phyloP scores from a whole-genome alignment of 2,888 invertebrate species.

The Autographa pulchrina region DNA sequence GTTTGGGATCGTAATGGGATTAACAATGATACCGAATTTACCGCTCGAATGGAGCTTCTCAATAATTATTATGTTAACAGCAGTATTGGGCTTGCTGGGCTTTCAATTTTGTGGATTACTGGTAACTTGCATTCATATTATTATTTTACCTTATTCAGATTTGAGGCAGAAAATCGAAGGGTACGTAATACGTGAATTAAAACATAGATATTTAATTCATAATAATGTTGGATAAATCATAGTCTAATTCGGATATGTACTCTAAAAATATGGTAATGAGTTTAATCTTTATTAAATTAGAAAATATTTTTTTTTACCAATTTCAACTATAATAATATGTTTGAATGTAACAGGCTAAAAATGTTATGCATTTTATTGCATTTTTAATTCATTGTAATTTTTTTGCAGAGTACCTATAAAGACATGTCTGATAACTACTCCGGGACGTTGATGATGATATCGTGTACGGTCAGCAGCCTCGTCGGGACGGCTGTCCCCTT shows the following conservation, averaged over 20 bases:
- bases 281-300: too few relatives aligned
- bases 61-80: constrained; percentile 65
- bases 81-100: constrained; percentile 69
- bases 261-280: too few relatives aligned
- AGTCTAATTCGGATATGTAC: too few relatives aligned
- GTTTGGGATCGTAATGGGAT: constrained; percentile 70
- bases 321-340: too few relatives aligned
- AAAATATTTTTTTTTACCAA: too few relatives aligned
- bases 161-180: neutral
- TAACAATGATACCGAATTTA: constrained; percentile 70
- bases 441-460: constrained; percentile 71
- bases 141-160: neutral
- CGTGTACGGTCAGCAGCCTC: constrained; percentile 70
- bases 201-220: neutral
- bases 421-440: constrained; percentile 79
- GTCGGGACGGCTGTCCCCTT: constrained; percentile 73
- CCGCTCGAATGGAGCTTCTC: constrained; percentile 61
- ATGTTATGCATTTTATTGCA: too few relatives aligned
- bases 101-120: constrained; percentile 81
- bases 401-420: constrained; percentile 71
- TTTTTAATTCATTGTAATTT: neutral
- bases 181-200: neutral
- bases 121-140: constrained; percentile 66
- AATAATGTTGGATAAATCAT: neutral
- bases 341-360: too few relatives aligned